phyloP scores from a whole-genome alignment of 1,140 invertebrate genomes.

The Papilio glaucus region DNA sequence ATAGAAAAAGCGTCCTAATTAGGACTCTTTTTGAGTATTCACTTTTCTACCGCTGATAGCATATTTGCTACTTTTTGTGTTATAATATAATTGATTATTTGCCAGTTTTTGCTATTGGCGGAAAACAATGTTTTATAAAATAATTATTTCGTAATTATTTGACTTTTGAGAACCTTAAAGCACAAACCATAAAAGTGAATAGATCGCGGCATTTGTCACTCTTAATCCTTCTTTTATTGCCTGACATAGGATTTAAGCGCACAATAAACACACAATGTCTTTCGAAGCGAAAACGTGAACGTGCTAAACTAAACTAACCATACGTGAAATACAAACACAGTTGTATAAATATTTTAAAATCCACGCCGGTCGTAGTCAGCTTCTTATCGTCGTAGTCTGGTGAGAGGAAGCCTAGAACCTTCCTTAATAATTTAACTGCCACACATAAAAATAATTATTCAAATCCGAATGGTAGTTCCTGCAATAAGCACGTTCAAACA shows the following conservation, averaged over 20 bases:
- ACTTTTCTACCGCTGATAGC: too few relatives aligned
- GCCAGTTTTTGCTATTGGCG: neutral
- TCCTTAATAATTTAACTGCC: too few relatives aligned
- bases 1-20: too few relatives aligned
- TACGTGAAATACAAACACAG: neutral
- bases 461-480: too few relatives aligned
- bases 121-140: neutral
- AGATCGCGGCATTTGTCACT: conserved; percentile 17
- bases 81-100: too few relatives aligned
- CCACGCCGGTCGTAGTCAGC: too few relatives aligned
- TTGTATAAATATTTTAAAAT: neutral
- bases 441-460: too few relatives aligned
- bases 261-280: conserved; percentile 9
- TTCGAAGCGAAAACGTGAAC: neutral
- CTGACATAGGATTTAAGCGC: conserved; percentile 16
- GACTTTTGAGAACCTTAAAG: neutral
- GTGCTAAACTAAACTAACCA: neutral
- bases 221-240: conserved; percentile 22
- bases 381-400: too few relatives aligned
- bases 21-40: too few relatives aligned
- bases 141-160: neutral
- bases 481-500: too few relatives aligned
- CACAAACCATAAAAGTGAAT: conserved; percentile 10
- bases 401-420: too few relatives aligned
- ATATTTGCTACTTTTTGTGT: too few relatives aligned